These are phyloP conservation scores for Camelus bactrianus DNA, from an alignment of 2,113 vertebrate genomes.

Conservation along the genomic window DNA sequence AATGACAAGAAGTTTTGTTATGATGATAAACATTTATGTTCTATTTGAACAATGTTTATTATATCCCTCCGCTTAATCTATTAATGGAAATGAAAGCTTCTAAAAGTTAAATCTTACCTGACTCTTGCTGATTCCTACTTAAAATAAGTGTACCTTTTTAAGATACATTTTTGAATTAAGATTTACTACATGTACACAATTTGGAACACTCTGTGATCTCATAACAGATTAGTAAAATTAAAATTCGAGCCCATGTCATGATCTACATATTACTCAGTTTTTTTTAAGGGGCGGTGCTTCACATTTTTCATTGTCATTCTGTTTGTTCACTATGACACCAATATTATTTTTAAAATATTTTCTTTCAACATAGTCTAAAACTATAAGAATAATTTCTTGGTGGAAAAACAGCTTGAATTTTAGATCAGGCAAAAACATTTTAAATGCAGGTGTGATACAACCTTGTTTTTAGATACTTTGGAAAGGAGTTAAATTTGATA, in stretches of 20 bases:
- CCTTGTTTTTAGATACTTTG: background rate
- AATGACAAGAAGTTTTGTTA: background rate
- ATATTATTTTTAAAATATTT: background rate
- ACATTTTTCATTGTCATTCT: background rate
- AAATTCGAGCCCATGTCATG: background rate
- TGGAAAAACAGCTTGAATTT: background rate
- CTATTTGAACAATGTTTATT: background rate
- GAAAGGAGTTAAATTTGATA: background rate
- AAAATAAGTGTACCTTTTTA: background rate
- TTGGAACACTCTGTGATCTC: background rate
- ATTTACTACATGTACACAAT: background rate
- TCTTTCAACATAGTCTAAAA: background rate
- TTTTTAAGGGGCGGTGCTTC: background rate
- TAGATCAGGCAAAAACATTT: background rate
- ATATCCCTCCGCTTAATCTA: background rate
- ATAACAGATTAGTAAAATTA: background rate
- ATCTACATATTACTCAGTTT: background rate
- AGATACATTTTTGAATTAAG: background rate
- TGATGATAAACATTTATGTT: background rate
- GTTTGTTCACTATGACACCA: background rate
- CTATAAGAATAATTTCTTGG: background rate
- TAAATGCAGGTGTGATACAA: background rate
- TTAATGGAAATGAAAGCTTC: background rate
- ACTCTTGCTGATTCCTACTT: background rate
- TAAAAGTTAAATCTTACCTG: constrained; percentile 1